Evolutionary conservation across 2,113 vertebrate genomes (phyloP).

Genomic region (Xiphophorus hellerii): DNA sequence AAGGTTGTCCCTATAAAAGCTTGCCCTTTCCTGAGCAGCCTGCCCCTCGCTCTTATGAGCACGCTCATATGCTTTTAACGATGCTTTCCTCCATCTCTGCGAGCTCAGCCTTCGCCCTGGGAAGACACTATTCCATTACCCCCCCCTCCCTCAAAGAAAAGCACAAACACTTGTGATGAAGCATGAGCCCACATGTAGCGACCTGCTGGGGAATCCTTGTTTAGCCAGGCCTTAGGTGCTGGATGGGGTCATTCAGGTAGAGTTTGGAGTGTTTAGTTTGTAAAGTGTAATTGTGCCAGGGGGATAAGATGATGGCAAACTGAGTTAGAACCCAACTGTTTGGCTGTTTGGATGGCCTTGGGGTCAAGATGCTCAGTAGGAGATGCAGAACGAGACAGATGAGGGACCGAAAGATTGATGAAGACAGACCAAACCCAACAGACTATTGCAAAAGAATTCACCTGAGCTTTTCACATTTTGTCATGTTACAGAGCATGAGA

Average conservation of each 20-base stretch:
- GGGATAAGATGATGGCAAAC: slow-evolving; percentile 6
- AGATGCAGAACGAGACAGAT: slow-evolving; percentile 11
- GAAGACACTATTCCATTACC: slow-evolving; percentile 62
- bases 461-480: background rate
- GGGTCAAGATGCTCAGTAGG: slow-evolving; percentile 19
- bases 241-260: slow-evolving; percentile 37
- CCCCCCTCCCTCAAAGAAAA: slow-evolving; percentile 17
- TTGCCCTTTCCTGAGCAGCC: slow-evolving; percentile 58
- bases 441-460: background rate
- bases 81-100: slow-evolving; percentile 54
- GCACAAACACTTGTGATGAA: slow-evolving; percentile 51
- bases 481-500: too few relatives aligned
- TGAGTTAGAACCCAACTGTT: slow-evolving; percentile 36
- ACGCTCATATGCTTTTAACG: slow-evolving; percentile 70
- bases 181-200: slow-evolving; percentile 12
- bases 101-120: slow-evolving; percentile 45
- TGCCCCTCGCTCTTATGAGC: slow-evolving; percentile 55
- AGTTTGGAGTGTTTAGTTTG: slow-evolving; percentile 26
- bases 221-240: slow-evolving; percentile 22
- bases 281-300: slow-evolving; percentile 7
- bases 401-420: background rate
- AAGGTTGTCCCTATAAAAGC: slow-evolving; percentile 74
- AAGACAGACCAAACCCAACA: slow-evolving; percentile 4
- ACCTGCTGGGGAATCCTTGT: slow-evolving; percentile 19
- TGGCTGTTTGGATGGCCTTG: slow-evolving; percentile 23